Base-by-base conservation (phyloP, 2,888 invertebrate species). In the Pterostichus madidus region DNA sequence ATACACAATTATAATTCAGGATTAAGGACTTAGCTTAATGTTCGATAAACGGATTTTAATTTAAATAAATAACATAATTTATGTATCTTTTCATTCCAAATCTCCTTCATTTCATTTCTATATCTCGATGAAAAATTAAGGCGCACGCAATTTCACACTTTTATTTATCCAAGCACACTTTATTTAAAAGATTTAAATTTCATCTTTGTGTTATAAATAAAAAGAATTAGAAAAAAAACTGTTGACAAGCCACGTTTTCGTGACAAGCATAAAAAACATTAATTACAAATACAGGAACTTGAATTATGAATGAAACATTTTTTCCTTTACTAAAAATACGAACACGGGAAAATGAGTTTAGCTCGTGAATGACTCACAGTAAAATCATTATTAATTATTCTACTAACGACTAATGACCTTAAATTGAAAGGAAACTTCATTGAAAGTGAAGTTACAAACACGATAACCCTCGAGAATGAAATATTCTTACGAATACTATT, bases 241-340 rank as follows among this genome's bases (percentile, higher is more conserved):
- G 53, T 8, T 53, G 53, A 53, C 53, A 59, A 53, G 15, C 24
- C 31, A 59, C 31, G 31, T 59, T 59, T 59, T 59, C 59, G 59
- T 59, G 59, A 59, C 59, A 59, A 59, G 59, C 59, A 59, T 15
- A 59, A 59, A 59, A 31, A 24, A 59, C 39, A 17, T 13, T 56
- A 56, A 56, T 56, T 59, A 59, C 59, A 24, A 17, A 53, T 53
- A 15, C 53, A 59, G 59, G 24, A 59, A 59, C 59, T 24, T 5
- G 8, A 53, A 13, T 53, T 53, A 53, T 59, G 59, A 59, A 59
- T 59, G 59, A 24, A 59, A 59, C 24, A 59, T 59, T 59, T 59
- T 59, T 59, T 59, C 24, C 39, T 39, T 35, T 35, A 35, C 3
- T 35, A 35, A 35, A 35, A 35, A 53, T 15, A 52, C 13, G 10